Conservation (phyloP, 2,888 invertebrate species). For the Troides oblongomaculatus region DNA sequence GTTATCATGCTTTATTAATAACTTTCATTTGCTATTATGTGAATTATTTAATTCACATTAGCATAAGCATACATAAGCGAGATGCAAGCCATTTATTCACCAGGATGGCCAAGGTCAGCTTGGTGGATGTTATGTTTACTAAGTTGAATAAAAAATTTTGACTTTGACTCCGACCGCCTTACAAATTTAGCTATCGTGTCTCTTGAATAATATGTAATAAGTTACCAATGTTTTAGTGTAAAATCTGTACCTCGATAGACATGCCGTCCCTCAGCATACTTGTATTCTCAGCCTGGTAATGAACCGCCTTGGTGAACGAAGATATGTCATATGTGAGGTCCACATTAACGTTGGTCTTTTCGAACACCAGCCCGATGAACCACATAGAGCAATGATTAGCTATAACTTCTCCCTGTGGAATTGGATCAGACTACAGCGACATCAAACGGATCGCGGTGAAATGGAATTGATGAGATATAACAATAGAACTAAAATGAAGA, state of each 20-base stretch:
- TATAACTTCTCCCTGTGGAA: slow-evolving; percentile 58
- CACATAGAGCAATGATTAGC: slow-evolving; percentile 91
- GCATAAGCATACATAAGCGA: no score
- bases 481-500: neutral
- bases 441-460: slow-evolving; percentile 5
- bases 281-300: slow-evolving; percentile 85
- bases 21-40: no score
- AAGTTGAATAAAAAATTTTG: no score
- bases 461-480: neutral
- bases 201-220: no score
- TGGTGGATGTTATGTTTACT: no score
- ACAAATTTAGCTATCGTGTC: no score
- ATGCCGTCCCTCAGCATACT: slow-evolving; percentile 86
- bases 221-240: neutral
- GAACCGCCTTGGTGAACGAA: slow-evolving; percentile 93
- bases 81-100: no score
- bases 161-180: no score
- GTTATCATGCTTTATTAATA: no score
- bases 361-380: slow-evolving; percentile 98
- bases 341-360: slow-evolving; percentile 92
- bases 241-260: slow-evolving; percentile 82
- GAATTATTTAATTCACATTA: no score
- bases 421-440: slow-evolving; percentile 15
- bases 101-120: no score
- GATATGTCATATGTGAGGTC: slow-evolving; percentile 96